phyloP scores from a whole-genome alignment of 2,113 vertebrate species.

The Sus scrofa region T2T-Sscrofa CM000817.6:145193501-145194000 shows the following conservation, averaged over 20 bases:
- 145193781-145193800: constrained; percentile 1
- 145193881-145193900: background rate
- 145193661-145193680: background rate
- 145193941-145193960: constrained; percentile 28
- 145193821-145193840: constrained; percentile 10
- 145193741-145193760: background rate
- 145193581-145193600: background rate
- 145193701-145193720: background rate
- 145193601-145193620: background rate
- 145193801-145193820: background rate
- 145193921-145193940: constrained; percentile 5
- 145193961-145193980: background rate
- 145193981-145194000: constrained; percentile 16
- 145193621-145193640: background rate
- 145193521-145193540: background rate
- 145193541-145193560: background rate
- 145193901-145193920: constrained; percentile 27
- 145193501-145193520: background rate
- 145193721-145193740: background rate
- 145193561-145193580: background rate
- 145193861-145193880: constrained; percentile 5
- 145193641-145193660: background rate
- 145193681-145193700: background rate
- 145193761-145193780: background rate
- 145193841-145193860: background rate